These are phyloP conservation scores for Coecobrya sp. DNA, from an alignment of 2,888 invertebrate genomes.

Conservation along the genomic window DNA sequence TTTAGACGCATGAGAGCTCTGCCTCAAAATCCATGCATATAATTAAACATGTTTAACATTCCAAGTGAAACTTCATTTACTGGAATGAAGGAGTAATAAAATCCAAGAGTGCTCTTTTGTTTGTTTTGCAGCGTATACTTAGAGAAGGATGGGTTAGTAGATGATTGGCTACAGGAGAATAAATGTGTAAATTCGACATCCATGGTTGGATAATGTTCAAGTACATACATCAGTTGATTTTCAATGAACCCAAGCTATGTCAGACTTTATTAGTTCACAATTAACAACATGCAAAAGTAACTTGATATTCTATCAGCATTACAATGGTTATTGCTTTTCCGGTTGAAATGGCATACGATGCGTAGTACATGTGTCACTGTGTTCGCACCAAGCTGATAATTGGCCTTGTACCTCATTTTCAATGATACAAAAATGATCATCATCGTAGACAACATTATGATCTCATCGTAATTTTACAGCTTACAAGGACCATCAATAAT, in stretches of 20 bases:
- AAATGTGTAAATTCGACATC: not conserved
- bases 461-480: constrained; percentile 59
- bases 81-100: no score
- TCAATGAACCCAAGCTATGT: constrained; percentile 24
- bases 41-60: no score
- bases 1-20: no score
- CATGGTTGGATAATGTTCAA: not conserved
- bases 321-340: constrained; percentile 57
- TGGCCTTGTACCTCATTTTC: constrained; percentile 73
- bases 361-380: not conserved
- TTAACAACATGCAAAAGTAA: not conserved
- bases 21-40: no score
- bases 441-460: constrained; percentile 18
- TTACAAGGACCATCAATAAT: constrained; percentile 40
- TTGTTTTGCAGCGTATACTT: no score
- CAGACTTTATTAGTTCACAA: not conserved
- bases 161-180: not conserved
- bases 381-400: constrained; percentile 75
- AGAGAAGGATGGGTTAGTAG: not conserved
- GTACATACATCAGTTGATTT: not conserved
- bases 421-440: constrained; percentile 28
- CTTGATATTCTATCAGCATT: not conserved
- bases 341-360: constrained; percentile 31
- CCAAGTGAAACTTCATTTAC: no score
- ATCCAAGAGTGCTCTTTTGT: no score